Evolutionary conservation across 2,113 vertebrate genomes (phyloP).

Genomic region (Psilopogon haemacephalus): DNA sequence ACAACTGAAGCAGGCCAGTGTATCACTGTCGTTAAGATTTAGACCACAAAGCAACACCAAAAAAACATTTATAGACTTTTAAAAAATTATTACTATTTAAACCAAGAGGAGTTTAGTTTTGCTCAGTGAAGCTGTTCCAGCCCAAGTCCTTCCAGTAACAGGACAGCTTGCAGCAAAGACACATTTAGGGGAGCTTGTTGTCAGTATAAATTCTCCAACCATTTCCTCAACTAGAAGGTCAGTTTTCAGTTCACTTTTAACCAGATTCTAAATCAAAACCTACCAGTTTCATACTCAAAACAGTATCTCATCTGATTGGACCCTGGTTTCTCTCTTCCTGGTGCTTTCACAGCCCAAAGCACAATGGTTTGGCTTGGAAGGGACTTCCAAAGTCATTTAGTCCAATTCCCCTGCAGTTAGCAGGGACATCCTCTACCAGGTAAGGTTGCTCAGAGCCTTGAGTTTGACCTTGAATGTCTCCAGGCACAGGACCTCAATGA

Average conservation of each 20-base stretch:
- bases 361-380: no score
- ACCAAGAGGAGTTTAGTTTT: not conserved
- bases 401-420: no score
- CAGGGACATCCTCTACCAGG: no score
- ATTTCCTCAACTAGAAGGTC: not conserved
- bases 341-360: not conserved
- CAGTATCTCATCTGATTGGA: not conserved
- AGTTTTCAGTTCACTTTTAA: not conserved
- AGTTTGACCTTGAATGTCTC: no score
- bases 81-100: no score
- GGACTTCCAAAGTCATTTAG: no score
- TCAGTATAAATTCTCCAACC: no score
- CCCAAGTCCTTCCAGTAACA: not conserved
- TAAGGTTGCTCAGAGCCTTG: no score
- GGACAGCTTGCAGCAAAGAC: not conserved
- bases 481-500: no score
- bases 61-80: not conserved
- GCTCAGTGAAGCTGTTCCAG: not conserved
- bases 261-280: not conserved
- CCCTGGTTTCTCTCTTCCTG: rapidly evolving
- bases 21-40: not conserved
- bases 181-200: not conserved
- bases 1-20: not conserved
- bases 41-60: not conserved
- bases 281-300: not conserved